Conservation (phyloP, 2,888 invertebrate genomes). For the Trypoxylon attenuatum region DNA sequence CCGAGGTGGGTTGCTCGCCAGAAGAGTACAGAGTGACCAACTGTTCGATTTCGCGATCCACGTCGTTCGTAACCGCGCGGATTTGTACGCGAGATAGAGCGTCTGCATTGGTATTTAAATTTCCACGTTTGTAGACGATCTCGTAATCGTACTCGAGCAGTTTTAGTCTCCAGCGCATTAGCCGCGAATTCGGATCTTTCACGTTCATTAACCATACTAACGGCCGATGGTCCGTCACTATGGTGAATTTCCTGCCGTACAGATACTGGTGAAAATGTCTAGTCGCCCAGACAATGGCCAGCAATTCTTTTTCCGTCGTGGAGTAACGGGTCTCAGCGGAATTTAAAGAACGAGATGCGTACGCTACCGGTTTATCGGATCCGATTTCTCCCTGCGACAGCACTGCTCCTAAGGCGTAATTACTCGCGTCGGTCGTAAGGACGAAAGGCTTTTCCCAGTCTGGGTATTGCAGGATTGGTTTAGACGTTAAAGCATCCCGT, state of each 20-base stretch:
- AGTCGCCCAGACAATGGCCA: not conserved
- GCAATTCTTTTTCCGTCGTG: conserved; percentile 1
- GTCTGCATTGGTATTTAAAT: not conserved
- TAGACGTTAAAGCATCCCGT: not conserved
- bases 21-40: no score
- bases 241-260: not conserved
- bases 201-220: no score
- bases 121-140: not conserved
- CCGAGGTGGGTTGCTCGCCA: no score
- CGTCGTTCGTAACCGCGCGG: no score
- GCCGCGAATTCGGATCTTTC: not conserved
- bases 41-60: no score
- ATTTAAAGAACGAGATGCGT: not conserved
- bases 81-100: not conserved
- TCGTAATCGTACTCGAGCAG: not conserved
- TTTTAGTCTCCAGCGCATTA: conserved; percentile 2
- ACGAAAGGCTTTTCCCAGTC: not conserved
- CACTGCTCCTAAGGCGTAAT: not conserved
- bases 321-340: not conserved
- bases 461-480: conserved; percentile 21
- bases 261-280: not conserved
- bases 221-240: no score
- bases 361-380: not conserved
- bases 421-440: not conserved
- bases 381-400: not conserved